phyloP scores from a whole-genome alignment of 2,113 vertebrate genomes.

The Cottus gobio region DNA sequence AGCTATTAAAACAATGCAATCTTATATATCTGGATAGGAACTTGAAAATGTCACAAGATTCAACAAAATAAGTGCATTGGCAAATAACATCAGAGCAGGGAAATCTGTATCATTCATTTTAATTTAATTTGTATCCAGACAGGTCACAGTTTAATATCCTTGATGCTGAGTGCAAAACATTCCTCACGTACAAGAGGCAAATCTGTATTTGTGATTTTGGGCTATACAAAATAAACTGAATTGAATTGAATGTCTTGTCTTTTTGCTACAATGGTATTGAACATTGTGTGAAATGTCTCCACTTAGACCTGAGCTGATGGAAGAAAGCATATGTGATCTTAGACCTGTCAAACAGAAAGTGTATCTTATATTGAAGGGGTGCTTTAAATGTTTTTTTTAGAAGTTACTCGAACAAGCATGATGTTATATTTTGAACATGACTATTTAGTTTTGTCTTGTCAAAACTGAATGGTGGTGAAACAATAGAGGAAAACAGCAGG shows the following conservation, averaged over 20 bases:
- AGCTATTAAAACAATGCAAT: neutral
- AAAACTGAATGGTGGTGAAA: neutral
- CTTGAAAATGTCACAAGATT: neutral
- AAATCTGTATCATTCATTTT: neutral
- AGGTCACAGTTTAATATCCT: neutral
- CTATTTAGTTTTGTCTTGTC: neutral
- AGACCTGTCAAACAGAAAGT: neutral
- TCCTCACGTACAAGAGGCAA: neutral
- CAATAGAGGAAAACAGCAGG: neutral
- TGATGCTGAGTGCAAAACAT: neutral
- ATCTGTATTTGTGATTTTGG: no score
- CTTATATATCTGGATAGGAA: neutral
- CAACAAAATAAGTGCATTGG: neutral
- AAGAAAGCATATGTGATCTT: no score
- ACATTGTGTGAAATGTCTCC: neutral
- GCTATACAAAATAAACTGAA: no score
- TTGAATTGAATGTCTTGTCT: neutral
- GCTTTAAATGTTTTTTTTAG: neutral
- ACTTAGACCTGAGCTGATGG: neutral
- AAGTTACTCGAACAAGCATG: neutral
- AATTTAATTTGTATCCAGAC: neutral
- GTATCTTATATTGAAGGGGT: neutral
- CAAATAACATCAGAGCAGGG: neutral
- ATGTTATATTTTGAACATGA: neutral
- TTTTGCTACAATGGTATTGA: neutral